Conservation (phyloP, 2,888 invertebrate genomes). For the Drosophila imparisetae region DNA sequence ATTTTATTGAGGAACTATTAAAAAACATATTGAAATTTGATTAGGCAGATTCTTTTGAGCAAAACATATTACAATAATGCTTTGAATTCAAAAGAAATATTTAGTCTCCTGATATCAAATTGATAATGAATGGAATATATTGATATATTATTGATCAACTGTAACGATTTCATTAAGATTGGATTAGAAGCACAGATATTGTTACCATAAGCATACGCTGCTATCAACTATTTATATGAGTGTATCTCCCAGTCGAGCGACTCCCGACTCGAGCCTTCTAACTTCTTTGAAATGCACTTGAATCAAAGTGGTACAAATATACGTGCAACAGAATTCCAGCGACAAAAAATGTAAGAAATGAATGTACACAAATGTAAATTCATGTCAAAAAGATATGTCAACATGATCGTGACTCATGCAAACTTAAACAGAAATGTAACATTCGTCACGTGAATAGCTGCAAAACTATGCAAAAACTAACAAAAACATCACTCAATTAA, state of each 20-base stretch:
- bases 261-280: not conserved
- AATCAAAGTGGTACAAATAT: not conserved
- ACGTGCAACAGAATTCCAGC: not conserved
- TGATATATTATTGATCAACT: not conserved
- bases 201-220: not conserved
- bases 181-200: not conserved
- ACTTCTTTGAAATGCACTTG: not conserved
- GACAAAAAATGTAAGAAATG: not conserved
- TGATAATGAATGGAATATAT: no score
- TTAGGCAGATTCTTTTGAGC: not conserved
- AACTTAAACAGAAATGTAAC: constrained; percentile 61
- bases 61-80: not conserved
- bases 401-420: constrained; percentile 58
- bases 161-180: not conserved
- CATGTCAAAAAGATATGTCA: constrained; percentile 2
- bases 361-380: not conserved
- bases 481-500: constrained; percentile 33
- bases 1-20: not conserved
- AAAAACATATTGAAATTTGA: not conserved
- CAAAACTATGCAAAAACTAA: constrained; percentile 54
- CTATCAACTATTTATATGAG: not conserved
- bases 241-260: not conserved
- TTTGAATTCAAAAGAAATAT: not conserved
- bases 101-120: not conserved
- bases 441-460: constrained; percentile 69